These are phyloP conservation scores for Cephonodes hylas DNA, from an alignment of 2,888 invertebrate genomes.

Conservation along the genomic window DNA sequence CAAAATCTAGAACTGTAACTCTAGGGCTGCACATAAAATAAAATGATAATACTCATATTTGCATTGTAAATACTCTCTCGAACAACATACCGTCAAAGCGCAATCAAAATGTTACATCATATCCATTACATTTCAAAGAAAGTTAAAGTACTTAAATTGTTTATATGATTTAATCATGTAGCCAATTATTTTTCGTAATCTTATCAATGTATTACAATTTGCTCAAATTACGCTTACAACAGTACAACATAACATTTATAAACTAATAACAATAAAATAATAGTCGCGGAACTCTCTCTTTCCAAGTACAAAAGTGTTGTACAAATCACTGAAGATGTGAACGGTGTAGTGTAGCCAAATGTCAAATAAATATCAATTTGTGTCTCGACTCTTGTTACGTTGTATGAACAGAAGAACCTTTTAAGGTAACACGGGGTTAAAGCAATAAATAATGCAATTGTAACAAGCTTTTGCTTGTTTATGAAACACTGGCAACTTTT, in stretches of 20 bases:
- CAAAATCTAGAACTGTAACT: no score
- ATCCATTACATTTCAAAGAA: no score
- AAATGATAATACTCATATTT: no score
- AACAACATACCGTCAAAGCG: no score
- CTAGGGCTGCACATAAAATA: no score
- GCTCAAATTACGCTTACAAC: not conserved
- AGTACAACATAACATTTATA: not conserved
- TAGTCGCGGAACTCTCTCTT: not conserved
- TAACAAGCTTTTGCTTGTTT: not conserved
- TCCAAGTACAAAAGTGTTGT: not conserved
- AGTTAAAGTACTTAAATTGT: no score
- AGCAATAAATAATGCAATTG: constrained; percentile 2
- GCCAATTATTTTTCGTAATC: not conserved
- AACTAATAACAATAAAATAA: not conserved
- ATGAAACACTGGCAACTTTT: not conserved
- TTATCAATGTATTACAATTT: not conserved
- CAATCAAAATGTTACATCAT: no score
- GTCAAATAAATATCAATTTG: constrained; percentile 8
- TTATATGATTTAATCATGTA: no score
- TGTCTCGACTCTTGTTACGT: not conserved
- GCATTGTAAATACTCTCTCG: no score
- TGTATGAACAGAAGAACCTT: not conserved
- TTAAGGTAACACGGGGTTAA: constrained; percentile 4
- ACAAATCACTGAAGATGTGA: not conserved
- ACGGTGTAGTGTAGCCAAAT: not conserved